These are phyloP conservation scores for Huso huso DNA, from an alignment of 2,797 vertebrate species.

Conservation along the genomic window DNA sequence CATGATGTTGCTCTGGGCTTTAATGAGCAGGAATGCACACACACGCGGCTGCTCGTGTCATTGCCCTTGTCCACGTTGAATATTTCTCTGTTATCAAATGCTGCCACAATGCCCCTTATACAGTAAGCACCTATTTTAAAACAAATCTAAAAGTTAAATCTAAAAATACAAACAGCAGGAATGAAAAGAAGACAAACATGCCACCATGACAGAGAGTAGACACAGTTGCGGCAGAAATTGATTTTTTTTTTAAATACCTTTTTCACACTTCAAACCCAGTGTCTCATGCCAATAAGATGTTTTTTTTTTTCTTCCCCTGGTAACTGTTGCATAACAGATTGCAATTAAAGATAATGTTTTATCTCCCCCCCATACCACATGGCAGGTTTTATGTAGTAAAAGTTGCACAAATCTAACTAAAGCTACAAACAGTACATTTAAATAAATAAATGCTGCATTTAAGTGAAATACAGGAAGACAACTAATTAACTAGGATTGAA, in stretches of 20 bases:
- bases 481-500: neutral
- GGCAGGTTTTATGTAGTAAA: neutral
- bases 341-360: slow-evolving; percentile 10
- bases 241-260: neutral
- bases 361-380: neutral
- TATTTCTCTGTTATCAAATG: no score
- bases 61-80: no score
- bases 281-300: slow-evolving; percentile 7
- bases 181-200: no score
- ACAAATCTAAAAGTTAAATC: no score
- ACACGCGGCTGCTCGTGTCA: no score
- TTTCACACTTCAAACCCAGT: neutral
- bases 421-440: neutral
- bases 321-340: slow-evolving; percentile 9
- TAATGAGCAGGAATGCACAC: no score
- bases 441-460: neutral
- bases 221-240: no score
- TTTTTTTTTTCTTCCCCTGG: slow-evolving; percentile 10
- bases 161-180: no score
- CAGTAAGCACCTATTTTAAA: no score
- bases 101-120: no score
- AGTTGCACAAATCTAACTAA: neutral
- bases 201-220: no score
- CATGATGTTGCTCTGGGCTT: no score
- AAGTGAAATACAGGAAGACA: neutral